Base-by-base conservation (phyloP, 2,888 invertebrate genomes). In the Prosapia bicincta region DNA sequence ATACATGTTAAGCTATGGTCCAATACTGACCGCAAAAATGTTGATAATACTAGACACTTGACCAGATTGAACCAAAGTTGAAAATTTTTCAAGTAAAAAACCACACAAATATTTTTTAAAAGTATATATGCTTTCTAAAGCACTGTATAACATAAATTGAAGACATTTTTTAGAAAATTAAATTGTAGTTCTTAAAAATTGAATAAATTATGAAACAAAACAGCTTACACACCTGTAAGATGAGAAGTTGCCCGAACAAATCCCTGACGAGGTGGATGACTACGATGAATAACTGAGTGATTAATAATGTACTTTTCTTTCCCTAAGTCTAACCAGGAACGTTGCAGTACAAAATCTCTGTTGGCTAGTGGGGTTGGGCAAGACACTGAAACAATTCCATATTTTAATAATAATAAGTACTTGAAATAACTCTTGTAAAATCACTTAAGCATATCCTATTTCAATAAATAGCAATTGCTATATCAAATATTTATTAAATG, bases 301-400 rank as follows among this genome's bases (percentile, higher is more conserved):
- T 95, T 96, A 81, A 96, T 88, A 83, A 97, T 94, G 85, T 94
- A 89, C 87, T 94, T 95, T 85, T 96, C 96, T 77, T 89, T 85
- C 26, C 93, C 95, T 69, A 92, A 91, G 85, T 96, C 96, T 80
- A 96, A 87, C 97, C 97, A 97, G 23, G 96, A 96, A 80, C 97
- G 88, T 87, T 96, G 95, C 81, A 96, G 89, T 71, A 97, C 93
- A 86, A 97, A 97, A 86, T 97, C 97, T 79, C 97, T 88, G 85
- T 95, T 95, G 86, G 93, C 94, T 83, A 96, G 88, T 0, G 96
- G 95, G 26, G 94, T 89, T 65, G 95, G 95, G 83, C 95, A 94
- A 71, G 93, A 92, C 89, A 95, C 95, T 95, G 86, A 67, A 85
- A 85, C 26, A 72, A 68, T n/a, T n/a, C n/a, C n/a, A n/a, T n/a